Conservation (phyloP, 2,113 vertebrate genomes). For the Pomatorhinus ruficollis region DNA sequence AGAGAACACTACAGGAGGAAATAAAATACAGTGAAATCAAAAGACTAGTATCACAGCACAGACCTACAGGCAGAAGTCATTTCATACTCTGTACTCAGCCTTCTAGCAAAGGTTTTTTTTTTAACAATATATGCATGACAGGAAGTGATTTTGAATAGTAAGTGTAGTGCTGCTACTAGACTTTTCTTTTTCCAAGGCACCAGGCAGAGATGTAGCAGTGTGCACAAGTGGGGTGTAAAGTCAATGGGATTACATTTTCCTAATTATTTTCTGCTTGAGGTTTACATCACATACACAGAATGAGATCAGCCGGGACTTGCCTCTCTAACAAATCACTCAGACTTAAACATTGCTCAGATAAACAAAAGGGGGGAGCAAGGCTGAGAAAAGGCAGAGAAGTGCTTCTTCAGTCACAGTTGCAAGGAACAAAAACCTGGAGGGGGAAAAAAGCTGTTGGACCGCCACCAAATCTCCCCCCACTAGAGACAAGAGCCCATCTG, state of each 20-base stretch:
- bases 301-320: slow-evolving; percentile 80
- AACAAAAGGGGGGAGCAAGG: slow-evolving; percentile 73
- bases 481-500: slow-evolving; percentile 87
- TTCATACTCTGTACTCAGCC: background rate
- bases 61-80: background rate
- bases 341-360: slow-evolving; percentile 83
- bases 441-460: slow-evolving; percentile 82
- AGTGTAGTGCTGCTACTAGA: background rate
- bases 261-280: slow-evolving; percentile 84
- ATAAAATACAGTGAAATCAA: background rate
- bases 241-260: slow-evolving; percentile 82
- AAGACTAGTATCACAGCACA: background rate
- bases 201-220: slow-evolving; percentile 53
- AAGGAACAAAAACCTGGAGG: slow-evolving; percentile 84
- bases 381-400: slow-evolving; percentile 80
- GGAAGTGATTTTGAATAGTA: background rate
- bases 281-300: slow-evolving; percentile 78
- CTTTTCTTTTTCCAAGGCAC: slow-evolving; percentile 30
- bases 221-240: slow-evolving; percentile 77
- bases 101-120: background rate
- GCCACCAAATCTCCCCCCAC: slow-evolving; percentile 84
- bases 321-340: slow-evolving; percentile 81
- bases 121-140: background rate
- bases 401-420: slow-evolving; percentile 79
- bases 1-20: background rate